Conservation (phyloP, 2,113 vertebrate species). For the Sarotherodon lohbergeri region DNA sequence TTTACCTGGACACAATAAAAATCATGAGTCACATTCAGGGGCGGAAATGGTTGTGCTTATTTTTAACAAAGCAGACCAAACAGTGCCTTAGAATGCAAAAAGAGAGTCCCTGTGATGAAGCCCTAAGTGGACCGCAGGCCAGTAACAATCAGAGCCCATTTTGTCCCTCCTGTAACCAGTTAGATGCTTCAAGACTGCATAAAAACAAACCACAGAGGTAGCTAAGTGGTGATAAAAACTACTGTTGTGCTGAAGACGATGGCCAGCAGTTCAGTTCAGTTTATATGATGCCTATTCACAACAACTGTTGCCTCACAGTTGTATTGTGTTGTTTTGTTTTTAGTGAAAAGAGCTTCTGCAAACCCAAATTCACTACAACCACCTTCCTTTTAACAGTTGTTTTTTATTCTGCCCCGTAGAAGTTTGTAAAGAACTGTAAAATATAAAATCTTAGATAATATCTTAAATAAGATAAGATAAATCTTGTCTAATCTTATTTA, state of each 20-base stretch:
- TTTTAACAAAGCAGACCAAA: background rate
- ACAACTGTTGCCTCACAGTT: background rate
- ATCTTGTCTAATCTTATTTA: background rate
- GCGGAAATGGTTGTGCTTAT: background rate
- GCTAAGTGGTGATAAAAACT: background rate
- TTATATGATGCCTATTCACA: accelerated
- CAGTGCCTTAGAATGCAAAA: background rate
- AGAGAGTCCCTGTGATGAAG: background rate
- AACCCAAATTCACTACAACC: background rate
- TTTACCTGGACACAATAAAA: background rate
- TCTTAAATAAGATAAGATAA: background rate
- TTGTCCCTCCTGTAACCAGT: background rate
- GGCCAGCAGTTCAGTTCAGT: accelerated
- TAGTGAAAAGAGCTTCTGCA: background rate
- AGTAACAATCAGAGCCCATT: background rate
- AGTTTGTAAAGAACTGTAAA: background rate
- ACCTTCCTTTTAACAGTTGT: background rate
- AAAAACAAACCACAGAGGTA: background rate
- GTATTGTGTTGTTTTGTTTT: background rate
- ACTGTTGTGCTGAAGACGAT: background rate
- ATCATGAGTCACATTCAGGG: background rate
- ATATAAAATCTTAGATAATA: background rate
- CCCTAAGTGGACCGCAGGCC: background rate
- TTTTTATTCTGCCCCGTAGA: background rate
- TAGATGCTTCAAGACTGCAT: background rate